Evolutionary conservation across 2,797 vertebrate species (phyloP).

Genomic region (Remorina albescens): DNA sequence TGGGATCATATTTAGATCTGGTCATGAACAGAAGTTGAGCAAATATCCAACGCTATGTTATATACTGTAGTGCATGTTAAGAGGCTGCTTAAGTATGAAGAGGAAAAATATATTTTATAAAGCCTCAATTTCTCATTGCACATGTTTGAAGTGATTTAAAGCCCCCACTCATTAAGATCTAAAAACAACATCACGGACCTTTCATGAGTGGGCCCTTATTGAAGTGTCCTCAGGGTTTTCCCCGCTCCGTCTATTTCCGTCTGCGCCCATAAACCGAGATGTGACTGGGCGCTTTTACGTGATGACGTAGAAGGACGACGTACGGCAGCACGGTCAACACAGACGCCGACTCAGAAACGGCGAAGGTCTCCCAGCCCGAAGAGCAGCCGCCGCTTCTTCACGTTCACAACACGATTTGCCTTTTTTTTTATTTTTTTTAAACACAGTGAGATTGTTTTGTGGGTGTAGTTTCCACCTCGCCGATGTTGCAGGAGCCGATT

Average conservation of each 20-base stretch:
- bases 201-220: slow-evolving; percentile 14
- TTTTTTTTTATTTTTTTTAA: too few species aligned
- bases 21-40: not conserved
- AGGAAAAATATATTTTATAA: not conserved
- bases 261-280: slow-evolving; percentile 39
- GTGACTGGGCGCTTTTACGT: slow-evolving; percentile 38
- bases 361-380: slow-evolving; percentile 24
- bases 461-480: not conserved
- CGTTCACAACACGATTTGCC: not conserved
- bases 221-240: slow-evolving; percentile 60
- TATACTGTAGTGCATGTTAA: not conserved
- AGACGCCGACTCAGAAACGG: slow-evolving; percentile 50
- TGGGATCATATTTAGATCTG: not conserved
- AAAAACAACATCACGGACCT: not conserved
- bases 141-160: not conserved
- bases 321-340: slow-evolving; percentile 59
- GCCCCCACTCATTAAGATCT: not conserved
- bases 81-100: not conserved
- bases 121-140: not conserved
- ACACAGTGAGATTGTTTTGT: not conserved
- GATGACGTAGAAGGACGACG: slow-evolving; percentile 63
- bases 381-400: slow-evolving; percentile 35
- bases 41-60: not conserved
- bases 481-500: slow-evolving; percentile 8
- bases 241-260: slow-evolving; percentile 73